phyloP scores from a whole-genome alignment of 2,797 vertebrate genomes.

The Holocentrus rufus region DNA sequence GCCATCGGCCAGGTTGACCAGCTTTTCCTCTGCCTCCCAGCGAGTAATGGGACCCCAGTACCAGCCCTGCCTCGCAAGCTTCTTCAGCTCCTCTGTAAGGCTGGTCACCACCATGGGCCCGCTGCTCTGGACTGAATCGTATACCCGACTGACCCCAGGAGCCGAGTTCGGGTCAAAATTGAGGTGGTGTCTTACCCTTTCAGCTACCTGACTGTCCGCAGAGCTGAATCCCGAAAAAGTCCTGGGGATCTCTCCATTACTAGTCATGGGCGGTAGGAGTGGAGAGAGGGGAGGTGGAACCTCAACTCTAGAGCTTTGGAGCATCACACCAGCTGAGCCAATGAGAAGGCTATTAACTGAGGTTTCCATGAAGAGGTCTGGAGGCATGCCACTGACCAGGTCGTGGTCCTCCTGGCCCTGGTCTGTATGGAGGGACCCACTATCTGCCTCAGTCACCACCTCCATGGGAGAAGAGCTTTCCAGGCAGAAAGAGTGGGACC shows the following conservation, averaged over 20 bases:
- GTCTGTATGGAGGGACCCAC: conserved; percentile 83
- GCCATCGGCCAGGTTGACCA: conserved; percentile 92
- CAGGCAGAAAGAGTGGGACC: conserved; percentile 90
- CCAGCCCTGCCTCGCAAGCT: conserved; percentile 97
- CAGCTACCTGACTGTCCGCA: conserved; percentile 88
- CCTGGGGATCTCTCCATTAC: conserved; percentile 87
- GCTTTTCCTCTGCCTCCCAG: conserved; percentile 98
- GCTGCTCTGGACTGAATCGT: conserved; percentile 94
- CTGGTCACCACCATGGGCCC: conserved; percentile 97
- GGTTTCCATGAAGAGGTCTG: conserved; percentile 93
- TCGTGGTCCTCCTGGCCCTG: conserved; percentile 86
- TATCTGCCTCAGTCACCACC: conserved; percentile 87
- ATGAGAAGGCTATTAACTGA: conserved; percentile 88
- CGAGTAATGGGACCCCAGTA: conserved; percentile 99
- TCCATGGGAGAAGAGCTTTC: conserved; percentile 95
- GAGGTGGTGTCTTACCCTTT: conserved; percentile 94
- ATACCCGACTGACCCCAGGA: conserved; percentile 94
- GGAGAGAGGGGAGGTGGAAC: conserved; percentile 90
- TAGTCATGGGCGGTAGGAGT: conserved; percentile 90
- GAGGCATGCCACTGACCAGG: conserved; percentile 82
- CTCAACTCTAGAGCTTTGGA: conserved; percentile 88
- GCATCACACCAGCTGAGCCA: conserved; percentile 87
- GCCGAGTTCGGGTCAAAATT: conserved; percentile 96
- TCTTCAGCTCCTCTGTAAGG: conserved; percentile 97
- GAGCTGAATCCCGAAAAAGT: conserved; percentile 88